Conservation (phyloP, 2,797 vertebrate genomes). For the Poeciliopsis presidionis region DNA sequence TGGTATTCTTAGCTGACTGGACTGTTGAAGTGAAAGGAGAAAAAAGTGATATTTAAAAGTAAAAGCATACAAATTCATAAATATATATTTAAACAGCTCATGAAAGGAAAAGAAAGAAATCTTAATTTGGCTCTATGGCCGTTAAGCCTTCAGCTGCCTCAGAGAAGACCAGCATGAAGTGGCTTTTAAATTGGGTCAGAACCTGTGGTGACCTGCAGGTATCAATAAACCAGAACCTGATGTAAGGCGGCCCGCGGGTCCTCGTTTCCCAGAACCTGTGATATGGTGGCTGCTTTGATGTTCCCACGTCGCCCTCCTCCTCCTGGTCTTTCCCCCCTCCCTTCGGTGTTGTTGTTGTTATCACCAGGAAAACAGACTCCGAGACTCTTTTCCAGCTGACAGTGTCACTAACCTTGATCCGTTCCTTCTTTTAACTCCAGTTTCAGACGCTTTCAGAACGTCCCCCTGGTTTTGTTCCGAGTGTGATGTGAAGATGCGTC, state of each 20-base stretch:
- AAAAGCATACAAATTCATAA: background rate
- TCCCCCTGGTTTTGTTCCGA: constrained; percentile 8
- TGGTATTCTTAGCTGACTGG: background rate
- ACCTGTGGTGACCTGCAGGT: constrained; percentile 5
- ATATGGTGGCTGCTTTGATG: constrained; percentile 5
- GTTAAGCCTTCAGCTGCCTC: background rate
- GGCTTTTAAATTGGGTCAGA: background rate
- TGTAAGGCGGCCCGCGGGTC: background rate
- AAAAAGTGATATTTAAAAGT: background rate
- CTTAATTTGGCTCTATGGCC: background rate
- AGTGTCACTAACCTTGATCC: constrained; percentile 4
- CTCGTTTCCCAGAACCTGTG: background rate
- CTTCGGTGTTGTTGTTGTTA: constrained; percentile 2
- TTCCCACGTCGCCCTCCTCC: background rate
- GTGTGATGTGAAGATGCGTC: constrained; percentile 9
- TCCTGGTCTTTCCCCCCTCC: background rate
- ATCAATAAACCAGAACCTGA: background rate
- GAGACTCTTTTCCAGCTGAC: background rate
- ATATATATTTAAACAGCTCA: background rate
- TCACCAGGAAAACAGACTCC: constrained; percentile 6
- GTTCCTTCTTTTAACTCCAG: constrained; percentile 8
- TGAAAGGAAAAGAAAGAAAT: background rate
- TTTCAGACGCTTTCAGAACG: constrained; percentile 2
- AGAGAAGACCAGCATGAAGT: background rate
- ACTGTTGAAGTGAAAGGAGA: background rate